A percentile compares a stretch with the other conserved stretches of the same genome.
These are phyloP conservation scores for Cyprinodon brontotheroides DNA, from an alignment of 2,113 vertebrate genomes.

Conservation along the genomic window DNA sequence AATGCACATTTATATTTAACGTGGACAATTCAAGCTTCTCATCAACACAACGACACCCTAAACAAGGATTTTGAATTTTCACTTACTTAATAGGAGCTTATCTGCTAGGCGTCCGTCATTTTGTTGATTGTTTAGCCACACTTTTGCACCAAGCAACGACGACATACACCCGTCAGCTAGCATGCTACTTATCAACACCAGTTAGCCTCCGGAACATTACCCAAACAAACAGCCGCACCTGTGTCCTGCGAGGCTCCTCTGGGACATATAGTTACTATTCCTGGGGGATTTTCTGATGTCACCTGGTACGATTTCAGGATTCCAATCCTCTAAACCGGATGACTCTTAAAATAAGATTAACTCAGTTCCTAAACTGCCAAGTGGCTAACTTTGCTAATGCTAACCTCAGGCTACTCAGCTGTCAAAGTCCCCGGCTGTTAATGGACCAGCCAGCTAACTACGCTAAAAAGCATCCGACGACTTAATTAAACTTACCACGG, in stretches of 20 bases:
- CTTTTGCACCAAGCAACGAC: conserved; percentile 66
- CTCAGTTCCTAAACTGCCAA: conserved; percentile 17
- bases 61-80: background rate
- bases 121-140: conserved; percentile 65
- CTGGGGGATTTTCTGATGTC: background rate
- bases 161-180: conserved; percentile 64
- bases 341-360: conserved; percentile 22
- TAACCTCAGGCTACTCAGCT: conserved; percentile 65
- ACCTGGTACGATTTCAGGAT: background rate
- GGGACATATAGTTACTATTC: background rate
- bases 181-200: conserved; percentile 46
- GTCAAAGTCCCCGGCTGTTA: conserved; percentile 66
- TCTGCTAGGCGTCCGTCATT: conserved; percentile 20
- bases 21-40: too few relatives aligned
- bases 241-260: background rate
- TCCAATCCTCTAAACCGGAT: conserved; percentile 7
- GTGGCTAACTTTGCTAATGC: conserved; percentile 56
- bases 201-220: conserved; percentile 33
- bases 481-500: conserved; percentile 54
- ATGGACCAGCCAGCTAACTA: conserved; percentile 65
- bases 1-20: background rate
- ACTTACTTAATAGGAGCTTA: conserved; percentile 9
- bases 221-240: conserved; percentile 31
- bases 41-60: background rate
- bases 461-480: conserved; percentile 48